Evolutionary conservation across 2,888 invertebrate genomes (phyloP), one percentile per base, ranked within the genome.

Genomic region (Agrotis ipsilon): DNA sequence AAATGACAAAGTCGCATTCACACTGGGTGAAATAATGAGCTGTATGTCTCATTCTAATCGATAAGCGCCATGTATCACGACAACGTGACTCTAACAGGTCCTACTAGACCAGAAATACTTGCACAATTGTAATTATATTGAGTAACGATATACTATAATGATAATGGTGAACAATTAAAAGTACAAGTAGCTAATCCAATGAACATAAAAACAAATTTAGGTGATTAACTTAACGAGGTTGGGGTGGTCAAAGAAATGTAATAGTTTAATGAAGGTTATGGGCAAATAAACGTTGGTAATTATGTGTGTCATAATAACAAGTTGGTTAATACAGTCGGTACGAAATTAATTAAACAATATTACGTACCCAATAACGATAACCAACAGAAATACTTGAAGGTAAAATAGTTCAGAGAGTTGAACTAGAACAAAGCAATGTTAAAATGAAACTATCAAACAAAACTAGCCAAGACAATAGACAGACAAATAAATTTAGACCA

Each of bases 31-130:
- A 81, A 82, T 86, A 88, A 88, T 86, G 86, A 89, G 75, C 67
- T 72, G 70, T 76, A 74, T 75, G 80, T 83, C 73, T 77, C 58
- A 69, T 82, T 85, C 64, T 73, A 81, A 85, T 84, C 82, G 89
- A 91, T 88, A 89, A 89, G 86, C 76, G 45, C 81, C 83, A 82
- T 68, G 74, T 83, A 87, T 87, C 90, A 90, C 90, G 88, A 89
- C 86, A 87, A 82, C 87, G 87, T 89, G 89, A 88, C 87, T 79
- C 52, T 54, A 83, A 77, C 86, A 87, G 83, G 88, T 88, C 82
- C 74, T 72, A 85, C 73, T 75, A 68, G 83, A 86, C 84, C 74
- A 79, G 79, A 80, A 82, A 81, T 79, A 82, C 62, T 88, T 88
- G 70, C 87, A 78, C 85, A 90, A 90, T 64, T 59, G 72, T 85